These are phyloP conservation scores for Hydractinia symbiolongicarpus DNA, from an alignment of 30 jellyfish, hydroid and myxozoan species.

Conservation along the genomic window DNA sequence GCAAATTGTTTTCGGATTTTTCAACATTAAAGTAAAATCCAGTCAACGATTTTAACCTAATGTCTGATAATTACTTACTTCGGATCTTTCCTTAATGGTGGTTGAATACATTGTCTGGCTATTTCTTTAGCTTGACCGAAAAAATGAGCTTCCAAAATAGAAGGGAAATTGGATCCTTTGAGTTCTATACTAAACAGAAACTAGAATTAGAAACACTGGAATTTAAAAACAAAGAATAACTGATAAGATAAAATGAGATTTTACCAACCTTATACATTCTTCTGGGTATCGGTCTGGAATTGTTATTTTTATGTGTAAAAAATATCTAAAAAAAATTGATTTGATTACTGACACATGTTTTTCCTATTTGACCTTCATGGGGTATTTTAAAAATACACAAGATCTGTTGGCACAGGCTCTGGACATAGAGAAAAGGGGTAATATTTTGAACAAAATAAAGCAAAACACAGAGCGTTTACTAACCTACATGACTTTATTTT, in stretches of 20 bases:
- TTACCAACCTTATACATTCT: slow-evolving; percentile 52
- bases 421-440: not conserved
- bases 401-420: not conserved
- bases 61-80: slow-evolving; percentile 21
- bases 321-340: slow-evolving; percentile 29
- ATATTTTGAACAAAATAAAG: not conserved
- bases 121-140: slow-evolving; percentile 55
- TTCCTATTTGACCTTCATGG: not conserved
- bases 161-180: slow-evolving; percentile 70
- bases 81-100: slow-evolving; percentile 71
- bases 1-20: too few relatives aligned
- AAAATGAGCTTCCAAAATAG: slow-evolving; percentile 49
- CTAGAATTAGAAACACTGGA: not conserved
- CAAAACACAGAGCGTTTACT: not conserved
- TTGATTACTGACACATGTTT: not conserved
- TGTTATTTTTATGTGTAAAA: slow-evolving; percentile 41
- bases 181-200: slow-evolving; percentile 44
- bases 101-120: slow-evolving; percentile 67
- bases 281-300: slow-evolving; percentile 58
- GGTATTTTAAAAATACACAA: not conserved
- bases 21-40: too few relatives aligned
- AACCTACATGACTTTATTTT: slow-evolving; percentile 45
- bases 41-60: too few relatives aligned
- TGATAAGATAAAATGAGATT: not conserved
- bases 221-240: not conserved